Percentiles rank a stretch among this genome's conserved stretches.
phyloP scores from a whole-genome alignment of 2,113 vertebrate species.

The Thomomys bottae region DNA sequence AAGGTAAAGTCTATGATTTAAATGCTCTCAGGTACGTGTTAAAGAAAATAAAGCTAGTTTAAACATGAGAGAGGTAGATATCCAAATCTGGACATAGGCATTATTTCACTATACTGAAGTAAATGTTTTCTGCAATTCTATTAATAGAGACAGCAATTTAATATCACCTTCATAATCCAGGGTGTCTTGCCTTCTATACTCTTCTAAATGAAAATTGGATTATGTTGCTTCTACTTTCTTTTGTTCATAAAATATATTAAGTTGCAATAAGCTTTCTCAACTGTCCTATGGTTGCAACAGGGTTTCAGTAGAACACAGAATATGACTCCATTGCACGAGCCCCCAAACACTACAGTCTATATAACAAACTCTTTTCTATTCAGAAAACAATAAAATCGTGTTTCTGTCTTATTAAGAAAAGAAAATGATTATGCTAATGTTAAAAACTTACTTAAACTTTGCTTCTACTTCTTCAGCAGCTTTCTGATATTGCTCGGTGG shows the following conservation, averaged over 20 bases:
- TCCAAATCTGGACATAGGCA: constrained; percentile 18
- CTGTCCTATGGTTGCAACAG: constrained; percentile 3
- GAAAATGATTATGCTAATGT: not conserved
- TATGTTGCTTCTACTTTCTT: constrained; percentile 29
- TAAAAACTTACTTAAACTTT: constrained; percentile 93
- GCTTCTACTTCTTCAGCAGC: constrained; percentile 93
- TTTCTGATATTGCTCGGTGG: constrained; percentile 94
- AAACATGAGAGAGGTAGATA: constrained; percentile 38
- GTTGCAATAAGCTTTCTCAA: not conserved
- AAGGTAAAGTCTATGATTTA: constrained; percentile 79
- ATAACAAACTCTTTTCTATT: not conserved
- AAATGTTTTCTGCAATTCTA: constrained; percentile 49
- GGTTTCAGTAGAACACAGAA: not conserved
- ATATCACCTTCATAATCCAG: constrained; percentile 66
- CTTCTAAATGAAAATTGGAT: constrained; percentile 60
- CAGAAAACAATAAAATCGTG: not conserved
- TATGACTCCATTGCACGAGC: not conserved
- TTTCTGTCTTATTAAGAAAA: constrained; percentile 1
- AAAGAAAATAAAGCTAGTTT: constrained; percentile 57
- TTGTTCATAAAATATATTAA: not conserved
- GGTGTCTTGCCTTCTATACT: not conserved
- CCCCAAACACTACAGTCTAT: not conserved
- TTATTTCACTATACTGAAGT: constrained; percentile 22
- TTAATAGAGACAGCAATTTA: constrained; percentile 71
- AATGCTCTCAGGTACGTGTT: constrained; percentile 56